A percentile compares a stretch with the other conserved stretches of the same genome.
These are phyloP conservation scores for Macrosiphum euphorbiae DNA, from an alignment of 2,888 invertebrate genomes.

Conservation along the genomic window DNA sequence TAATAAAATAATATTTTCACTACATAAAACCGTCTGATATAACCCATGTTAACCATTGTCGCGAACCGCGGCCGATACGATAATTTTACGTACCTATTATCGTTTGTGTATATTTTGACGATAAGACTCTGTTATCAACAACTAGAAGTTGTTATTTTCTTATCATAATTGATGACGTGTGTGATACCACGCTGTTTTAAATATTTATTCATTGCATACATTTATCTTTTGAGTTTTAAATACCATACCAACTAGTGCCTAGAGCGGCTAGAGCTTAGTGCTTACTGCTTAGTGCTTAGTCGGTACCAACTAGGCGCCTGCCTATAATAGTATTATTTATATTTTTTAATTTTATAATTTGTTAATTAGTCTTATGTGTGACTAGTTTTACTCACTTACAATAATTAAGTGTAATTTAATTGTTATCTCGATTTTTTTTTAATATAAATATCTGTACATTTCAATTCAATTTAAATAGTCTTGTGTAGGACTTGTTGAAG, in stretches of 20 bases:
- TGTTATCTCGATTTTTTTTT: constrained; percentile 28
- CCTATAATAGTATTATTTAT: not conserved
- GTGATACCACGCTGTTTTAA: constrained; percentile 3
- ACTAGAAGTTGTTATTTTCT: not conserved
- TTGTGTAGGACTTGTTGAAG: not conserved
- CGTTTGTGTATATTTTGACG: not conserved
- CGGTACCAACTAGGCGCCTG: not conserved
- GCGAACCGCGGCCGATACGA: not conserved
- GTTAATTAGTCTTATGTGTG: constrained; percentile 3
- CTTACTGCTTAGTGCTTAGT: not conserved
- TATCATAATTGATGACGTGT: constrained; percentile 55
- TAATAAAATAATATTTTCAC: not conserved
- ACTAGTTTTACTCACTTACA: not conserved
- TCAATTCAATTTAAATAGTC: constrained; percentile 30
- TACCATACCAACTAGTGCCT: no score
- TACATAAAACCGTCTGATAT: not conserved
- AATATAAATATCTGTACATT: not conserved
- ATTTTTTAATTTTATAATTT: constrained; percentile 34
- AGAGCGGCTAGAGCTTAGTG: not conserved
- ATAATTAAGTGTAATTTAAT: constrained; percentile 49
- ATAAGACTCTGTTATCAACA: constrained; percentile 1
- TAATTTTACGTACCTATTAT: not conserved
- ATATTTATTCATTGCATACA: not conserved
- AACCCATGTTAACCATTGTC: not conserved
- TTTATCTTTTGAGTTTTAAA: not conserved